Conservation (phyloP, 2,797 vertebrate genomes). For the Rhynchonycteris naso region DNA sequence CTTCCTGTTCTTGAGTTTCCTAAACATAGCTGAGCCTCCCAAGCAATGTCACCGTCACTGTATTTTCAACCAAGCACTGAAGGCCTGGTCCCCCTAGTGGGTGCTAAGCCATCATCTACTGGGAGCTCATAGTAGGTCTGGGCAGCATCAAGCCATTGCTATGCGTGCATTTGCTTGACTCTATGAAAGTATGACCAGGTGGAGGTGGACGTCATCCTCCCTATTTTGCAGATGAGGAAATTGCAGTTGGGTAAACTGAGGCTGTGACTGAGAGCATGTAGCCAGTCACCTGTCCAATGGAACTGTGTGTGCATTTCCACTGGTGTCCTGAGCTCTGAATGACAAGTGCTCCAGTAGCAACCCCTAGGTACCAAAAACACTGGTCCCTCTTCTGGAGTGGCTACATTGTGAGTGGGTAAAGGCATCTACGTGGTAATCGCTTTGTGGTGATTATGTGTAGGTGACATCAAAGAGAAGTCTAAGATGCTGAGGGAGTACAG, state of each 20-base stretch:
- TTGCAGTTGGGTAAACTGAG: not conserved
- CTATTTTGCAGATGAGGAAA: not conserved
- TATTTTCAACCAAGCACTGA: not conserved
- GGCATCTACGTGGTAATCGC: not conserved
- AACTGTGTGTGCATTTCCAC: rapidly evolving
- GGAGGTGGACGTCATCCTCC: no score
- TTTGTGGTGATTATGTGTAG: no score
- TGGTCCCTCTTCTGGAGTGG: not conserved
- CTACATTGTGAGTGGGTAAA: rapidly evolving
- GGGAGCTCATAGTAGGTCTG: not conserved
- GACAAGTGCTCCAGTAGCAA: rapidly evolving
- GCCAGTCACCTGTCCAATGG: rapidly evolving
- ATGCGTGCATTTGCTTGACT: rapidly evolving
- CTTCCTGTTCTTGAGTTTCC: not conserved
- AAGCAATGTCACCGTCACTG: not conserved
- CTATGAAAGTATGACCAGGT: no score
- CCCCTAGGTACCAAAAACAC: rapidly evolving
- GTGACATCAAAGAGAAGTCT: not conserved
- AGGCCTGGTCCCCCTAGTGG: not conserved
- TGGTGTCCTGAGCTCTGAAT: not conserved
- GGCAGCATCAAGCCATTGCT: rapidly evolving
- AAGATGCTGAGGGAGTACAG: not conserved
- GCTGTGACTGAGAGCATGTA: not conserved
- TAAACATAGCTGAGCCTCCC: not conserved
- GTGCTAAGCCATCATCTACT: no score